Percentiles rank a stretch among this genome's conserved stretches.
Evolutionary conservation across 1,140 invertebrate species (phyloP).

Genomic region (Amyelois transitella): DNA sequence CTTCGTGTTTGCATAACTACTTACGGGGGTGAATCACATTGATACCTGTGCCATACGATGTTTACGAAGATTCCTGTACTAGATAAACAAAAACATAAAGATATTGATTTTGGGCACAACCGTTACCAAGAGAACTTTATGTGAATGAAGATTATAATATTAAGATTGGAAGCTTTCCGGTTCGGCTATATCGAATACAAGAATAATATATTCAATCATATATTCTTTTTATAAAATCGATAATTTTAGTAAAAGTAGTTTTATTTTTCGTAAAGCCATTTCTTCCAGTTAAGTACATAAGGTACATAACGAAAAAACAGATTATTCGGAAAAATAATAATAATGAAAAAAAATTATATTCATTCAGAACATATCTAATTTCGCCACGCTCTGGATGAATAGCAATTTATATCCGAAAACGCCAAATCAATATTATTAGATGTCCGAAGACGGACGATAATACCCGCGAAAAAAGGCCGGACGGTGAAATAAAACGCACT

Average conservation of each 20-base stretch:
- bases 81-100: constrained; percentile 7
- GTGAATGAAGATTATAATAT: no score
- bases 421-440: constrained; percentile 57
- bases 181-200: no score
- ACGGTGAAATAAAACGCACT: constrained; percentile 69
- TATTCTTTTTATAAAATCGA: no score
- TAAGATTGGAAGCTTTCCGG: no score
- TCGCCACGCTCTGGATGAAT: constrained; percentile 25
- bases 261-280: no score
- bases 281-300: no score
- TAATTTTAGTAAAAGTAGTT: no score
- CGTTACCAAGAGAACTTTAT: no score
- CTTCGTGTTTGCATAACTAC: constrained; percentile 53
- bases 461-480: constrained; percentile 56
- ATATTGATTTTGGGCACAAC: constrained; percentile 2
- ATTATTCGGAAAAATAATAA: no score
- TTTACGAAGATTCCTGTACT: neutral
- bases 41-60: constrained; percentile 24
- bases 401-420: constrained; percentile 36
- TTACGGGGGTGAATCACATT: constrained; percentile 39
- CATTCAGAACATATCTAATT: neutral
- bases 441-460: constrained; percentile 71
- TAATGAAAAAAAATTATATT: no score
- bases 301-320: no score
- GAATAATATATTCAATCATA: no score